Evolutionary conservation across 30 jellyfish, hydroid and myxozoan genomes (phyloP), one percentile per base, ranked within the genome.

Genomic region (Rhopilema esculentum): DNA sequence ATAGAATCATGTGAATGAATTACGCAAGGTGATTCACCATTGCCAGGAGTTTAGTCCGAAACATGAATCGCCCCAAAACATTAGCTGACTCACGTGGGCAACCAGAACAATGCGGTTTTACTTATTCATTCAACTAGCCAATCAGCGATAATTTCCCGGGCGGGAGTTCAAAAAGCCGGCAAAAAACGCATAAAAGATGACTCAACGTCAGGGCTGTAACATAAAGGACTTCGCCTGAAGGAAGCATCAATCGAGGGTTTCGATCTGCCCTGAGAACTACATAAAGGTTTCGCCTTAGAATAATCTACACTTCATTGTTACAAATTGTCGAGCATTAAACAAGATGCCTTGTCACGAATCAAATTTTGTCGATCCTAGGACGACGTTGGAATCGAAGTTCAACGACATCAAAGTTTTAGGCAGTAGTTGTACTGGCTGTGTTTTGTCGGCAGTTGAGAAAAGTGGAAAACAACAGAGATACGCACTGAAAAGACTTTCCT

Each of bases 361-460:
- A 30, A 80, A 53, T 79, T 88, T 33, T 72, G 26, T 80, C 53
- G 84, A 75, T 23, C 81, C 96, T 32, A 8, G 88, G 16, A 40
- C 89, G 64, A 74, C 97, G 1, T 68, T 96, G 64, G 91, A 96
- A 62, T 79, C 93, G 78, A 84, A 87, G 82, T 96, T 96, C 88
- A 72, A 97, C 53, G 90, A 91, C 69, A 65, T 96, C 20, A 96
- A 91, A 84, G 97, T 96, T 66, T 91, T 96, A 40, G 97, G 97
- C 28, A 94, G 97, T 49, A 93, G 97, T 80, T 97, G 97, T 28
- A 82, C 91, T 83, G 97, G 99, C 25, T 95, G 89, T 88, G 99
- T 96, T n/a, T 82, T 89, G 49, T 91, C 99, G 51, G 99, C 97
- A 18, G 97, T 91, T n/a, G 99, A 96, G 87, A 96, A 75, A 33